Conservation (phyloP, 2,888 invertebrate species). For the Meiosimyza decipiens region DNA sequence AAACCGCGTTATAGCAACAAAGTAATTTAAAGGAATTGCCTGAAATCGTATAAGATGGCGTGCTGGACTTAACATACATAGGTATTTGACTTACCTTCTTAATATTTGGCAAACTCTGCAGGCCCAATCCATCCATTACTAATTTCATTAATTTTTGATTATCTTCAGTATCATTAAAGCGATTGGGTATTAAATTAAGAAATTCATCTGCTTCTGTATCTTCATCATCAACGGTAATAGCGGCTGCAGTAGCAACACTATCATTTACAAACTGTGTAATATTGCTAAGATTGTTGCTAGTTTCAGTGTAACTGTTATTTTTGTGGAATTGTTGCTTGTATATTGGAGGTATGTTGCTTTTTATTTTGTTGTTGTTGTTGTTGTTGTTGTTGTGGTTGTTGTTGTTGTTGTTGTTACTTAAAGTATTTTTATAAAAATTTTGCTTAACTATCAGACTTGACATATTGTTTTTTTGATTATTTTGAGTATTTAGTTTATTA, state of each 20-base stretch:
- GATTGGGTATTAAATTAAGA: conserved; percentile 5
- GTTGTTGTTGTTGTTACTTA: background rate
- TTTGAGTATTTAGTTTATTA: background rate
- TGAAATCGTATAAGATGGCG: no score
- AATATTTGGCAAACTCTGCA: conserved; percentile 58
- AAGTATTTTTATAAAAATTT: conserved; percentile 1
- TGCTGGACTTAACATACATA: no score
- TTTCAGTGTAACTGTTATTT: no score
- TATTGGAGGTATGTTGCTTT: no score
- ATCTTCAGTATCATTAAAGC: conserved; percentile 40
- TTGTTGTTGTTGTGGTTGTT: background rate
- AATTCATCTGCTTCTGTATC: background rate
- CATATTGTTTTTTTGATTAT: background rate
- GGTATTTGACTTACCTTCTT: conserved; percentile 52
- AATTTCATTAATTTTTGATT: conserved; percentile 53
- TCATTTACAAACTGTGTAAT: no score
- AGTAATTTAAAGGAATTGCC: no score
- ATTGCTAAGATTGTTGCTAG: no score
- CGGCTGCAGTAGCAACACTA: background rate
- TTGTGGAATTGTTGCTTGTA: no score
- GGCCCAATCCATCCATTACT: conserved; percentile 59
- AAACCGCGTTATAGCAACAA: no score
- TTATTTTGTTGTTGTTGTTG: background rate
- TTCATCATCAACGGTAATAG: background rate
- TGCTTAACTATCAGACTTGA: conserved; percentile 7